Evolutionary conservation across 2,113 vertebrate genomes (phyloP).

Genomic region (Numida meleagris): DNA sequence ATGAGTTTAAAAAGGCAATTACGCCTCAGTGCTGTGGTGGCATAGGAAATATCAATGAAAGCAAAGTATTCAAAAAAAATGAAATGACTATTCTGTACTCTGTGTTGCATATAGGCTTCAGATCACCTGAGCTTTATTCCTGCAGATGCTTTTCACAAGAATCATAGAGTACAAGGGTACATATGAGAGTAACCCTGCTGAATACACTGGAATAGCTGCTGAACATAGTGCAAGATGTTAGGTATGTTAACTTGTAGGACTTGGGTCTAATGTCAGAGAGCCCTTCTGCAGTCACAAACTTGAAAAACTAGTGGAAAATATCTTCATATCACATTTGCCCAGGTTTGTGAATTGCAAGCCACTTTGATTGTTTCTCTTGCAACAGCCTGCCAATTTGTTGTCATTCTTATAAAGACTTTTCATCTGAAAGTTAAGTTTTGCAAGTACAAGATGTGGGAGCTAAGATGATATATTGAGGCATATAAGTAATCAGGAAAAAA

Average conservation of each 20-base stretch:
- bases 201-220: neutral
- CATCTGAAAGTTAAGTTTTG: slow-evolving; percentile 71
- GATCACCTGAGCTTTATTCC: neutral
- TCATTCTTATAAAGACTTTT: slow-evolving; percentile 61
- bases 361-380: slow-evolving; percentile 15
- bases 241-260: neutral
- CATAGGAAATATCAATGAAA: neutral
- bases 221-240: neutral
- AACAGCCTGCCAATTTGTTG: slow-evolving; percentile 37
- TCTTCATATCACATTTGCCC: neutral
- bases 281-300: neutral
- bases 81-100: neutral
- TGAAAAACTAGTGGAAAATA: neutral
- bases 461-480: slow-evolving; percentile 74
- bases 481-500: slow-evolving; percentile 78
- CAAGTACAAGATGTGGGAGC: slow-evolving; percentile 68
- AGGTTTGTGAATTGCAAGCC: slow-evolving; percentile 35
- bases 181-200: neutral
- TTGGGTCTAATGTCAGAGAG: neutral
- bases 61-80: neutral
- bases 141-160: neutral
- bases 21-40: neutral
- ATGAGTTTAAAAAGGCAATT: neutral
- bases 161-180: too few relatives aligned
- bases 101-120: neutral